Base-by-base conservation (phyloP, 1,140 invertebrate species). In the Eubasilissa regina region DNA sequence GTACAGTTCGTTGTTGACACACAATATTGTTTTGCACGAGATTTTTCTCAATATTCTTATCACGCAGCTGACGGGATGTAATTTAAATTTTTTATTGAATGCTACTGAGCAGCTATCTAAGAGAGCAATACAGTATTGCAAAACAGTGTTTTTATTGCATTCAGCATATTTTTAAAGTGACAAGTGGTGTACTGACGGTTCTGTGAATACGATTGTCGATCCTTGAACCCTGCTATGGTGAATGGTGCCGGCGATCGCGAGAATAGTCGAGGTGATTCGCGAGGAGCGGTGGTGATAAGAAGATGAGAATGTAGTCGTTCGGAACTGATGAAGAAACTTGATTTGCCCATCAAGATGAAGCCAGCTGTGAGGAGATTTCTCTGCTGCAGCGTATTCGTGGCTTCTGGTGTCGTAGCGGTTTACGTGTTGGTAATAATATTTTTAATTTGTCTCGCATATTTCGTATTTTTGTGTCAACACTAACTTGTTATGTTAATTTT, bases 301-400 rank as follows among this genome's bases (percentile, higher is more conserved):
- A 11, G 53, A n/a, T 56, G 35, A 74, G 51, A 17, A 58, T 56
- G 72, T 56, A 56, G 55, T 12, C 19, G 53, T 44, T 15, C 13
- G 45, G 43, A 21, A 4, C 55, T 7, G 12, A 77, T 43, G 70
- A 10, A 74, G 51, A 44, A 56, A 13, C 10, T 43, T n/a, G 15
- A 58, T 11, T 7, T 77, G 25, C 43, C 35, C 4, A 21, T 55
- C 77, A 79, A 19, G 21, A 90, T 90, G 89, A 89, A 87, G 81
- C 89, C 89, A 10, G 88, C 88, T 12, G 84, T 90, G 35, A 86
- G 83, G 62, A 87, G 84, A 72, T 88, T 90, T 83, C 89, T 89
- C 79, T 90, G 89, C 80, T 90, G 89, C 84, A 90, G 88, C 72
- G 88, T 90, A 3, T 89, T 88, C 0, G 88, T 87, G 44, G 89